Evolutionary conservation across 2,113 vertebrate species (phyloP), one percentile per base, ranked within the genome.

Genomic region (Grantiella picta): DNA sequence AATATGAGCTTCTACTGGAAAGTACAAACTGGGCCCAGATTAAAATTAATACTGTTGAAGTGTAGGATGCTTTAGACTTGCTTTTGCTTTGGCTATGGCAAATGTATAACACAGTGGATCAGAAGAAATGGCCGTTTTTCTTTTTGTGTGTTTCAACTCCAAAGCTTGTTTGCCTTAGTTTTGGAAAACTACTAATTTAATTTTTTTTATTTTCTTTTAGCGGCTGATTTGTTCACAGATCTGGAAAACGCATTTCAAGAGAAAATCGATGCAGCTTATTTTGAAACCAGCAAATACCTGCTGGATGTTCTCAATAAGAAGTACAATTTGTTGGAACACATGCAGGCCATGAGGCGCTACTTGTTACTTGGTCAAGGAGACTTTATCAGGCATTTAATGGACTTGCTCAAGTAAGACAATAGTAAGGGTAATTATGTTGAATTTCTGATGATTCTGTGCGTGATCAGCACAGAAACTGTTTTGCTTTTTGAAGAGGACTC

Each of bases 321-420:
- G 94, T 99, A 99, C 97, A 99, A 98, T 94, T 95, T 99, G 95
- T 97, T 99, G 95, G 99, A 99, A 61, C 99, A 99, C 92, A 98
- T 99, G 97, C 99, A 99, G 97, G 99, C 99, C 68, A 99, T 99
- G 99, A 98, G 99, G 47, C 98, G 99, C 57, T 99, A 99, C 98
- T 97, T 99, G 93, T 98, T 99, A 47, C 98, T 99, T 31, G 99
- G 99, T 75, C 99, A 99, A 96, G 99, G 99, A 83, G 99, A 99
- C 97, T 99, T 99, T 94, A 99, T 99, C 96, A 97, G 99, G 40
- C 99, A 99, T 94, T 98, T 99, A 75, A 99, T 99, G 99, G 99
- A 99, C 95, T 98, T 99, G 94, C 98, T 99, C 28, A 99, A 99
- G 99, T 99, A 88, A 98, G 99, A 85, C 35, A 72, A 22, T 80